Evolutionary conservation across 2,113 vertebrate genomes (phyloP).

Genomic region (Rhinoderma darwinii): DNA sequence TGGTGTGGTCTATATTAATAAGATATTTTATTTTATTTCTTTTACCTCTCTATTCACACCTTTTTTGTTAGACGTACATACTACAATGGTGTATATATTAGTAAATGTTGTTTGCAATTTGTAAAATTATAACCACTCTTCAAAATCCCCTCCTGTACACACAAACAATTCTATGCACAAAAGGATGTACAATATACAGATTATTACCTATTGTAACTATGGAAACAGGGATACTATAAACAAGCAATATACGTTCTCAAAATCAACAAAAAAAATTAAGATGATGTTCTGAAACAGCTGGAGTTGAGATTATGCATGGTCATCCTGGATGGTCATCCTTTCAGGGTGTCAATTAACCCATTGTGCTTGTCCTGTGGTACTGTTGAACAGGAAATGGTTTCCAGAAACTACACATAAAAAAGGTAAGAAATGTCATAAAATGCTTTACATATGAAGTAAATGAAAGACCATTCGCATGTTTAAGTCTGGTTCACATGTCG

Average conservation of each 20-base stretch:
- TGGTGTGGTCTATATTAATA: no score
- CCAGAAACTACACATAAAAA: slow-evolving; percentile 47
- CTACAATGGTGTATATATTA: neutral
- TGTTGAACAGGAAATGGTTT: slow-evolving; percentile 47
- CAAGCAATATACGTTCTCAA: neutral
- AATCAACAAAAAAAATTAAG: neutral
- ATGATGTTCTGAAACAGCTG: neutral
- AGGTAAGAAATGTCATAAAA: neutral
- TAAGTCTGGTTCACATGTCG: neutral
- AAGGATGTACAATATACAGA: neutral
- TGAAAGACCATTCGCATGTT: no score
- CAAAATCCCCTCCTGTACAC: neutral
- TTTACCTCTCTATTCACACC: no score
- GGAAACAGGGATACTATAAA: neutral
- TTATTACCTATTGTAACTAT: neutral
- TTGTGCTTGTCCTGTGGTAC: slow-evolving; percentile 35
- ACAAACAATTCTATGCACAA: neutral
- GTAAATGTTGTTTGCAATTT: neutral
- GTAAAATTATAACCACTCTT: neutral
- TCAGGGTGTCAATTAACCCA: slow-evolving; percentile 2
- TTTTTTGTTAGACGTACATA: neutral
- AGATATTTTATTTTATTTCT: no score
- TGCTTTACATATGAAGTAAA: neutral
- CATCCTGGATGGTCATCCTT: neutral
- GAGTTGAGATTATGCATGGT: neutral